Percentiles rank a stretch among this genome's conserved stretches.
These are phyloP conservation scores for Neuroterus valhalla DNA, from an alignment of 1,140 invertebrate species.

Conservation along the genomic window DNA sequence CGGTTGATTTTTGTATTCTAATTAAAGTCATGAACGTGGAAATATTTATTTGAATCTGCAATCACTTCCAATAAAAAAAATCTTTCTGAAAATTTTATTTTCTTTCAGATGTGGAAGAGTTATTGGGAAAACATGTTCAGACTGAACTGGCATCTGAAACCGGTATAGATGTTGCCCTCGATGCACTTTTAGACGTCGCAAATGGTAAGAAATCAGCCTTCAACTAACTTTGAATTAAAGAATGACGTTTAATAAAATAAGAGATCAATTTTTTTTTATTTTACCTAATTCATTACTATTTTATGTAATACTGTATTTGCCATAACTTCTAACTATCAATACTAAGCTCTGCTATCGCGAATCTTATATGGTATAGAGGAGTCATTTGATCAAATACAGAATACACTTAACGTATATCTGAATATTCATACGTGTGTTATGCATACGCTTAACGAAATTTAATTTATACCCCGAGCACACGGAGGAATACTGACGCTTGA, in stretches of 20 bases:
- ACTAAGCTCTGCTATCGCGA: too few species aligned
- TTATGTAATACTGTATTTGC: too few species aligned
- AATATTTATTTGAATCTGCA: too few species aligned
- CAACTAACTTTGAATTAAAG: background rate
- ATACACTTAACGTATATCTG: conserved; percentile 44
- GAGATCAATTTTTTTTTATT: too few species aligned
- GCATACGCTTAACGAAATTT: too few species aligned
- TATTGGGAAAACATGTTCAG: conserved; percentile 82
- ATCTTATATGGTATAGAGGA: too few species aligned
- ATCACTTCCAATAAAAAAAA: too few species aligned
- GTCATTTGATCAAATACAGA: conserved; percentile 47
- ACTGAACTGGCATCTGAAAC: conserved; percentile 79
- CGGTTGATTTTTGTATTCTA: too few species aligned
- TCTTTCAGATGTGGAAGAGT: conserved; percentile 79
- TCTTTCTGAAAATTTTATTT: background rate
- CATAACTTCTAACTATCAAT: too few species aligned
- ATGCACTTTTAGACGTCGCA: conserved; percentile 78
- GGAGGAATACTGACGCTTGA: too few species aligned
- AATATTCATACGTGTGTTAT: conserved; percentile 56
- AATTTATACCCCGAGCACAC: too few species aligned
- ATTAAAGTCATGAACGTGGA: too few species aligned
- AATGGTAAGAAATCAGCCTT: conserved; percentile 72
- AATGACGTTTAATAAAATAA: background rate
- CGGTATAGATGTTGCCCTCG: conserved; percentile 79
- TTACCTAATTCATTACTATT: background rate